Evolutionary conservation across 2,113 vertebrate species (phyloP).

Genomic region (Oryzias javanicus): DNA sequence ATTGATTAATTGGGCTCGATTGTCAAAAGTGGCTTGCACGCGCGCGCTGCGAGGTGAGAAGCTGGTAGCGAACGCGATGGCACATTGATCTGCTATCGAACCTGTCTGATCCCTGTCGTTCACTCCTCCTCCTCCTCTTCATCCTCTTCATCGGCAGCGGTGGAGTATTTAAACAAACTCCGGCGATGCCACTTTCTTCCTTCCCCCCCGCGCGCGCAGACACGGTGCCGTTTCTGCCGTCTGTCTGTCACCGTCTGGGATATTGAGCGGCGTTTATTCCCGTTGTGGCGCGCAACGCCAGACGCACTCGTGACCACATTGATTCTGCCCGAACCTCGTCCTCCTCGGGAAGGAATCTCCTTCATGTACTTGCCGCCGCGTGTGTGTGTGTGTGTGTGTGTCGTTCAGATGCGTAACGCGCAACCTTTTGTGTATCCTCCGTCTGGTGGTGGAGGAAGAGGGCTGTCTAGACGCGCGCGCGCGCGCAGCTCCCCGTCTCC

Average conservation of each 20-base stretch:
- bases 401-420: constrained; percentile 46
- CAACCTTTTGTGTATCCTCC: constrained; percentile 33
- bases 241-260: constrained; percentile 38
- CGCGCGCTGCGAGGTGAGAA: constrained; percentile 28
- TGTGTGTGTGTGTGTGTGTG: constrained; percentile 1
- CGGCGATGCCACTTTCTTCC: constrained; percentile 14
- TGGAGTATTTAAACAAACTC: constrained; percentile 43
- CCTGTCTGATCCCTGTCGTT: constrained; percentile 47
- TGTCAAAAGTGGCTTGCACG: constrained; percentile 31
- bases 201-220: too few species aligned
- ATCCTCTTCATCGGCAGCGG: constrained; percentile 5
- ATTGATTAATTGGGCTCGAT: constrained; percentile 47
- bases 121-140: constrained; percentile 25
- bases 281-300: constrained; percentile 60
- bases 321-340: constrained; percentile 43
- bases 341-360: constrained; percentile 6
- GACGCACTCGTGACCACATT: constrained; percentile 63
- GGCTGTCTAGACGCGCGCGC: constrained; percentile 65
- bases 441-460: constrained; percentile 27
- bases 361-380: constrained; percentile 41
- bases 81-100: constrained; percentile 67
- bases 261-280: constrained; percentile 55
- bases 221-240: neutral
- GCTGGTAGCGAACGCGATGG: constrained; percentile 42
- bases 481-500: neutral